These are phyloP conservation scores for Olivierus martensii DNA, from an alignment of 1,140 invertebrate genomes.

Conservation along the genomic window DNA sequence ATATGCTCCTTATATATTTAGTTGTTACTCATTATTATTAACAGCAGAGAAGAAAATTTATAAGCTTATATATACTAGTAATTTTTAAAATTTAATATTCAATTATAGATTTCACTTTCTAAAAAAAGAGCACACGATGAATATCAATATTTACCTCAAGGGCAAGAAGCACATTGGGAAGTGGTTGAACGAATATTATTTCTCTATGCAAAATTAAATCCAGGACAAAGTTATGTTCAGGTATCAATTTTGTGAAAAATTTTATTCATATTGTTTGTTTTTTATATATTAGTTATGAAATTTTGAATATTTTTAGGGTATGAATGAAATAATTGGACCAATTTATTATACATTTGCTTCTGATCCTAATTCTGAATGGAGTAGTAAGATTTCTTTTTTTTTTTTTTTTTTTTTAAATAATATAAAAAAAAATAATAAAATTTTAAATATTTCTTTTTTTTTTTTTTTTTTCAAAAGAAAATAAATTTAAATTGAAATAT, in stretches of 20 bases:
- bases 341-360: constrained; percentile 95
- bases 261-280: neutral
- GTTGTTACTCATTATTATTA: too few species aligned
- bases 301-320: constrained; percentile 68
- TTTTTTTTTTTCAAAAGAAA: too few species aligned
- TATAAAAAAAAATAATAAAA: neutral
- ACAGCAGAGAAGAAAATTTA: too few species aligned
- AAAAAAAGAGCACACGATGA: constrained; percentile 54
- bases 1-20: too few species aligned
- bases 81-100: neutral
- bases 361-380: constrained; percentile 62
- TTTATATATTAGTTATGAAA: too few species aligned
- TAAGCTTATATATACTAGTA: too few species aligned
- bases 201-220: constrained; percentile 94
- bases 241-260: neutral
- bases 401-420: too few species aligned
- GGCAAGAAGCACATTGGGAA: constrained; percentile 83
- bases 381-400: constrained; percentile 17
- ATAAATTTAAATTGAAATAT: too few species aligned
- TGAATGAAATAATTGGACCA: constrained; percentile 98
- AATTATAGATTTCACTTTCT: constrained; percentile 21
- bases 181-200: constrained; percentile 94
- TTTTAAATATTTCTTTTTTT: neutral
- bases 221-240: constrained; percentile 76
- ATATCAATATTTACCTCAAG: constrained; percentile 63